Evolutionary conservation across 2,888 invertebrate species (phyloP).

Genomic region (Calameuta pallipes): DNA sequence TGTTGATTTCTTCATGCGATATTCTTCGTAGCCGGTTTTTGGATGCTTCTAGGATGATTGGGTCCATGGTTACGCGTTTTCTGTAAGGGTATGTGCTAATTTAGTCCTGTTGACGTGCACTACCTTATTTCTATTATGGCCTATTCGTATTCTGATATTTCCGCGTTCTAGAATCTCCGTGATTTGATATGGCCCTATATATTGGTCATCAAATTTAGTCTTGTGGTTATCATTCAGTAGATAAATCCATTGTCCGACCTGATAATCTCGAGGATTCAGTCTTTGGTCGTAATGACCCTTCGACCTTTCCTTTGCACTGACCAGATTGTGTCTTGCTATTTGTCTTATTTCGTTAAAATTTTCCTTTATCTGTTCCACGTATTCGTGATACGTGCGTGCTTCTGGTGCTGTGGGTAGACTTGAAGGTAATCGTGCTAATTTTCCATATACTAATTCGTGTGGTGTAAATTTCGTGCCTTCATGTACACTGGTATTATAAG

Average conservation of each 20-base stretch:
- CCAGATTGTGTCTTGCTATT: not conserved
- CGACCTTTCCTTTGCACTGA: not conserved
- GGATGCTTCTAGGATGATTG: no score
- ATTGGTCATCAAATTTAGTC: conserved; percentile 25
- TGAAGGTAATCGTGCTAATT: conserved; percentile 17
- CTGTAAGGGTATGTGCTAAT: no score
- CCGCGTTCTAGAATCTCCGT: conserved; percentile 14
- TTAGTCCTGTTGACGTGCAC: no score
- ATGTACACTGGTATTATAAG: conserved; percentile 22
- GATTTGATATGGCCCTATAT: conserved; percentile 24
- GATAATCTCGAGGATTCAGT: no score
- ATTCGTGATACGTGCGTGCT: no score
- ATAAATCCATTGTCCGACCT: no score
- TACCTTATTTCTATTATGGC: no score
- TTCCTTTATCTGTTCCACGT: no score
- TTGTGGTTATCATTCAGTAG: not conserved
- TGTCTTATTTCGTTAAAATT: no score
- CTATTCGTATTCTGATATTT: conserved; percentile 6
- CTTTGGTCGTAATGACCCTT: not conserved
- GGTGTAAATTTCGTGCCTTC: conserved; percentile 19
- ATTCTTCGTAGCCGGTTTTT: no score
- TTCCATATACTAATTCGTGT: conserved; percentile 24
- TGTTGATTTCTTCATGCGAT: no score
- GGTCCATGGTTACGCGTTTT: no score
- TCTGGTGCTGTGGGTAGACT: not conserved